These are phyloP conservation scores for Micrasema longulum DNA, from an alignment of 1,140 invertebrate species.

Conservation along the genomic window DNA sequence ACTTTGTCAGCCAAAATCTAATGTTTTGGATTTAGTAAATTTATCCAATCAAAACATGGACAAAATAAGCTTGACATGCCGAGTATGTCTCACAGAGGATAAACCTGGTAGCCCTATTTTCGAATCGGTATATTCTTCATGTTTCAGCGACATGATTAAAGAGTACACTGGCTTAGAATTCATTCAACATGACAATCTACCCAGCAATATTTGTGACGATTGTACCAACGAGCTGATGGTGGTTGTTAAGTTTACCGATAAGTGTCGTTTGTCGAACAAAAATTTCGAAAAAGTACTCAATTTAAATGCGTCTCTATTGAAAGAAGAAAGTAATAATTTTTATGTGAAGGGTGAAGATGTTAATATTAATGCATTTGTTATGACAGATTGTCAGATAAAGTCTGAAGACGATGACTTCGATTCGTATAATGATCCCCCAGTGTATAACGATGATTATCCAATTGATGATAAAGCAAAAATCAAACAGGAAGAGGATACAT, in stretches of 20 bases:
- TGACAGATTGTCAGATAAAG: no score
- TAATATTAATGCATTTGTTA: background rate
- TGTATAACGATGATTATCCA: no score
- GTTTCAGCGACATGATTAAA: conserved; percentile 28
- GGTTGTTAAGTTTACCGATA: conserved; percentile 30
- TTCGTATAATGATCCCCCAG: no score
- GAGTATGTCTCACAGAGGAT: no score
- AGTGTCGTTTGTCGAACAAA: conserved; percentile 31
- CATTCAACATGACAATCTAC: conserved; percentile 23
- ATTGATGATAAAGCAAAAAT: no score
- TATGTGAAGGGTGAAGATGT: conserved; percentile 18
- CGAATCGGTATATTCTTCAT: background rate
- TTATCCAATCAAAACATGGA: no score
- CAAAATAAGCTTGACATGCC: no score
- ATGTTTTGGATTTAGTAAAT: no score
- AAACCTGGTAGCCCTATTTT: no score
- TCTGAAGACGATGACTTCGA: no score
- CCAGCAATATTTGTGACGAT: conserved; percentile 22
- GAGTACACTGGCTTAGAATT: conserved; percentile 39
- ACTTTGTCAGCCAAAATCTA: no score
- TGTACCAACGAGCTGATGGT: conserved; percentile 24
- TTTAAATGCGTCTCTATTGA: background rate
- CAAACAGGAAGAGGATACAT: no score
- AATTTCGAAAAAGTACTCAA: conserved; percentile 30
- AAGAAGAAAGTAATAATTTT: background rate